A percentile compares a stretch with the other conserved stretches of the same genome.
phyloP scores from a whole-genome alignment of 1,140 invertebrate genomes.

The Bombus confusus region DNA sequence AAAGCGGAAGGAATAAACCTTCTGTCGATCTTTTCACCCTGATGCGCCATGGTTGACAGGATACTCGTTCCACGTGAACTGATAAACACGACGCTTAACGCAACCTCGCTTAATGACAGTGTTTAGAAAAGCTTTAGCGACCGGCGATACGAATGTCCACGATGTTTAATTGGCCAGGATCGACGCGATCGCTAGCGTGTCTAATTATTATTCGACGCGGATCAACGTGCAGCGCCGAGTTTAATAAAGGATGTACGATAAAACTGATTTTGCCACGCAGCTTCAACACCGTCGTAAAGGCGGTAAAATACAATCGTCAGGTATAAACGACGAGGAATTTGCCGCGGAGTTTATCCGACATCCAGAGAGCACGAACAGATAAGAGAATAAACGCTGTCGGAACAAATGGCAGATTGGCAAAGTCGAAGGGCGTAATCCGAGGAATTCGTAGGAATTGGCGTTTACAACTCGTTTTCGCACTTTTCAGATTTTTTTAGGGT shows the following conservation, averaged over 20 bases:
- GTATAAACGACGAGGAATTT: background rate
- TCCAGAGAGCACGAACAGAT: background rate
- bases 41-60: background rate
- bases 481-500: no score
- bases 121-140: background rate
- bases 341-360: background rate
- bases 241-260: background rate
- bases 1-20: background rate
- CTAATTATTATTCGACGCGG: background rate
- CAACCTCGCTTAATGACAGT: background rate
- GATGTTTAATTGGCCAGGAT: background rate
- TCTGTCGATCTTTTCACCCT: background rate
- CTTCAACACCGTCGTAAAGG: background rate
- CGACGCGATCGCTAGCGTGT: background rate
- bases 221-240: background rate
- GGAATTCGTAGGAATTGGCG: background rate
- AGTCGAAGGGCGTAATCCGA: background rate
- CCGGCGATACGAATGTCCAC: no score
- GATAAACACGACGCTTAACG: background rate
- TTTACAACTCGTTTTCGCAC: background rate
- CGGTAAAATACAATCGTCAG: background rate
- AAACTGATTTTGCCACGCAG: background rate
- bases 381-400: background rate
- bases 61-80: background rate
- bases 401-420: background rate